Conservation (phyloP, 1,140 invertebrate genomes). For the Drosophila seguyi region DNA sequence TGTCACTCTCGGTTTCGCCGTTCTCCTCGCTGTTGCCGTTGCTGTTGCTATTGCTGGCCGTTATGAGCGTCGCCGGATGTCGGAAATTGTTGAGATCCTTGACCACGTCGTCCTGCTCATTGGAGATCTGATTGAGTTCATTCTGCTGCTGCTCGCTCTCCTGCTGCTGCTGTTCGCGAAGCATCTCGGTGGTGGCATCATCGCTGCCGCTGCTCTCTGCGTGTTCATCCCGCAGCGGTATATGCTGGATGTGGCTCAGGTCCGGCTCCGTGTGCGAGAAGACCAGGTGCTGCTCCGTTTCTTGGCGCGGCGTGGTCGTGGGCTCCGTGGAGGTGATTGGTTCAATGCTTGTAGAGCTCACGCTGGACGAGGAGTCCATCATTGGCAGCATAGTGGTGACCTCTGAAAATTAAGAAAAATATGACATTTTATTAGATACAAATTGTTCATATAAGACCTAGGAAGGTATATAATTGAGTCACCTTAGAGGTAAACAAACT, state of each 20-base stretch:
- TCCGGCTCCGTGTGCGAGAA: slow-evolving; percentile 42
- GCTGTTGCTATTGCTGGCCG: slow-evolving; percentile 79
- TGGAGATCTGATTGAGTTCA: slow-evolving; percentile 76
- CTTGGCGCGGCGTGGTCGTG: slow-evolving; percentile 72
- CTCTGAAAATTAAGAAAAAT: slow-evolving; percentile 24
- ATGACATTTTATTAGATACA: not conserved
- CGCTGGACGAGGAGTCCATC: slow-evolving; percentile 34
- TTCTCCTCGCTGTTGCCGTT: slow-evolving; percentile 77
- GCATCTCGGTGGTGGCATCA: slow-evolving; percentile 62
- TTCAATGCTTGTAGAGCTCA: slow-evolving; percentile 77
- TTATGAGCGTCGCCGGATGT: slow-evolving; percentile 81
- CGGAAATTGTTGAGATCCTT: slow-evolving; percentile 83
- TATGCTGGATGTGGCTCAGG: slow-evolving; percentile 70
- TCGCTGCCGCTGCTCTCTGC: slow-evolving; percentile 52
- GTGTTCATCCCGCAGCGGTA: slow-evolving; percentile 67
- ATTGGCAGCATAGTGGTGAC: slow-evolving; percentile 29
- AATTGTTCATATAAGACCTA: not conserved
- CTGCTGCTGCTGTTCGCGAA: slow-evolving; percentile 36
- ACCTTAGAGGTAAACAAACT: slow-evolving; percentile 68
- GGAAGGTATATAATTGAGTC: slow-evolving; percentile 11
- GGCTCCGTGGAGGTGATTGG: slow-evolving; percentile 81
- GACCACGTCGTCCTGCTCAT: slow-evolving; percentile 72
- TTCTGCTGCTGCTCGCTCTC: slow-evolving; percentile 55
- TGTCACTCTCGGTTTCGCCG: slow-evolving; percentile 75
- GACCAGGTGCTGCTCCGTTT: slow-evolving; percentile 31